Percentiles rank a stretch among this genome's conserved stretches.
These are phyloP conservation scores for Psittacula derbiana DNA, from an alignment of 2,797 vertebrate species.

Conservation along the genomic window DNA sequence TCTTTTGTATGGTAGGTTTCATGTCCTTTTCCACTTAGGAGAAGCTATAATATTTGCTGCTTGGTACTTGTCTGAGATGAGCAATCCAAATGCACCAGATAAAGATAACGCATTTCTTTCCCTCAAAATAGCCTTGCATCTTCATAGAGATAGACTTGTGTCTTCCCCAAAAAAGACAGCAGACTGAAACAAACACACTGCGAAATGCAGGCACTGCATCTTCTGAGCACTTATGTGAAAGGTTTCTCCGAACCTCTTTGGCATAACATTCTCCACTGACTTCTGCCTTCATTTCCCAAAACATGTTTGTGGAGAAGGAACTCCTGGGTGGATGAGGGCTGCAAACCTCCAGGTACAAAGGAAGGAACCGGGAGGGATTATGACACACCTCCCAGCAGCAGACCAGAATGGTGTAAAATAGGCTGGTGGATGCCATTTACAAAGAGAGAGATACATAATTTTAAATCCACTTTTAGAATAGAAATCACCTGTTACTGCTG, in stretches of 20 bases:
- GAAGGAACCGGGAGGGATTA: not conserved
- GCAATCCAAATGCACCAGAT: not conserved
- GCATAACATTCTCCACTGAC: not conserved
- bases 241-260: not conserved
- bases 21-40: not conserved
- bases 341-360: not conserved
- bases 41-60: not conserved
- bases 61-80: not conserved
- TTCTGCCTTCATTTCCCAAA: not conserved
- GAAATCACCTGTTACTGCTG: not conserved
- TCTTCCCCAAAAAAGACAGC: not conserved
- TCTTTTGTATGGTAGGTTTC: not conserved
- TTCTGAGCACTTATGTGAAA: not conserved
- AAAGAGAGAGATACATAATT: not conserved
- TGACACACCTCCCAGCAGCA: accelerated
- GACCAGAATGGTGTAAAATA: not conserved
- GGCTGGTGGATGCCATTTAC: not conserved
- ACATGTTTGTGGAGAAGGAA: not conserved
- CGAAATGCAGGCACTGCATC: not conserved
- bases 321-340: not conserved
- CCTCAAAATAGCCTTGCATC: not conserved
- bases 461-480: not conserved
- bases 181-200: not conserved
- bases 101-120: not conserved
- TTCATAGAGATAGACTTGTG: not conserved